These are phyloP conservation scores for Anolis carolinensis DNA, from an alignment of 2,113 vertebrate genomes.

Conservation along the genomic window DNA sequence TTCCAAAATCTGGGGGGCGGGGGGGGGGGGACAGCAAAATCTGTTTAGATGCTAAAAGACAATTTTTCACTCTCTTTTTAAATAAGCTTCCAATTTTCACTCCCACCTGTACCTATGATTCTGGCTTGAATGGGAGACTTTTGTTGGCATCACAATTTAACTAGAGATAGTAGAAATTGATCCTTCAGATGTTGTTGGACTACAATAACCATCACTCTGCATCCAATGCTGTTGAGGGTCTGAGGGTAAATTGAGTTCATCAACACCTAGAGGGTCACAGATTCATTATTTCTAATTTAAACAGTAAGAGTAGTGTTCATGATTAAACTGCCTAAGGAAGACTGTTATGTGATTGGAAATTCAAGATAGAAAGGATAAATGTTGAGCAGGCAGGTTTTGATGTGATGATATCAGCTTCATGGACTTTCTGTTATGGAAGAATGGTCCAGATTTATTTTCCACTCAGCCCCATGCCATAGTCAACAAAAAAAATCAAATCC, in stretches of 20 bases:
- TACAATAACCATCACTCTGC: background rate
- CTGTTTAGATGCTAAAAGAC: background rate
- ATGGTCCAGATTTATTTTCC: background rate
- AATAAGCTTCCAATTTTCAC: background rate
- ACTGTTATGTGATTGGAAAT: rapidly evolving
- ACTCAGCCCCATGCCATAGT: background rate
- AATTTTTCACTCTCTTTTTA: background rate
- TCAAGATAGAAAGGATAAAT: background rate
- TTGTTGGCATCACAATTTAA: background rate
- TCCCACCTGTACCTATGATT: background rate
- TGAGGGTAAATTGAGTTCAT: background rate
- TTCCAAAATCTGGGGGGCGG: no score
- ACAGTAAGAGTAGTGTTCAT: background rate
- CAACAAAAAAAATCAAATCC: constrained; percentile 13
- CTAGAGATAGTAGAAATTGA: background rate
- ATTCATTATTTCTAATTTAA: background rate
- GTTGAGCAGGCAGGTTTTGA: background rate
- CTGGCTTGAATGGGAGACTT: background rate
- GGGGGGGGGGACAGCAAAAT: no score
- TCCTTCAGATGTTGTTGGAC: background rate
- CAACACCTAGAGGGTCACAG: background rate
- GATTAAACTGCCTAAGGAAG: background rate
- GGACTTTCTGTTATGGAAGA: background rate
- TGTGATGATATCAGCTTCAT: constrained; percentile 8
- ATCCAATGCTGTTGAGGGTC: background rate